Evolutionary conservation across 92 coral and sea anemone species (phyloP).

Genomic region (Phymanthus crucifer): DNA sequence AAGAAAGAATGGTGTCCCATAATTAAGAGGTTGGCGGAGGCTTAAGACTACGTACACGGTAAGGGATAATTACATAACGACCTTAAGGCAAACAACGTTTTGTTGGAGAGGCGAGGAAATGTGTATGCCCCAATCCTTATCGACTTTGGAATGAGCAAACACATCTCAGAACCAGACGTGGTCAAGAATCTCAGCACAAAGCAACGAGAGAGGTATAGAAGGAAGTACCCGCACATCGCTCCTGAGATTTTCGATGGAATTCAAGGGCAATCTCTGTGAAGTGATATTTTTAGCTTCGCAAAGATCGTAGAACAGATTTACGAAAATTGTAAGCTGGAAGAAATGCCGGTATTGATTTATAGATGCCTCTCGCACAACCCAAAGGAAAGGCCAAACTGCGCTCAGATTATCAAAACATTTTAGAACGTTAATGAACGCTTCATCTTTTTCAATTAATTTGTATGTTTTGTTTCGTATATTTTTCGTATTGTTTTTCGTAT

Average conservation of each 20-base stretch:
- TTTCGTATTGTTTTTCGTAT: background rate
- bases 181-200: background rate
- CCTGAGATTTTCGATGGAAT: background rate
- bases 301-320: background rate
- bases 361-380: background rate
- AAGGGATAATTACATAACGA: too few species aligned
- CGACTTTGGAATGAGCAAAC: too few species aligned
- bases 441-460: background rate
- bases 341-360: background rate
- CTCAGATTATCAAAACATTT: background rate
- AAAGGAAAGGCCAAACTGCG: background rate
- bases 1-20: too few species aligned
- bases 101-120: too few species aligned
- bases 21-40: too few species aligned
- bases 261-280: background rate
- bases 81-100: too few species aligned
- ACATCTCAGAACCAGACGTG: too few species aligned
- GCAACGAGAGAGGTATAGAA: background rate
- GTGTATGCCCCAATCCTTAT: too few species aligned
- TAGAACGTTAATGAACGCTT: background rate
- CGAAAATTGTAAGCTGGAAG: background rate
- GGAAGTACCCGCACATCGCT: background rate
- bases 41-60: too few species aligned
- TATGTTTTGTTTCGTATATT: background rate
- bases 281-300: background rate